A percentile compares a stretch with the other conserved stretches of the same genome.
phyloP scores from a whole-genome alignment of 2,888 invertebrate species.

The Strigamia transsilvanica region DNA sequence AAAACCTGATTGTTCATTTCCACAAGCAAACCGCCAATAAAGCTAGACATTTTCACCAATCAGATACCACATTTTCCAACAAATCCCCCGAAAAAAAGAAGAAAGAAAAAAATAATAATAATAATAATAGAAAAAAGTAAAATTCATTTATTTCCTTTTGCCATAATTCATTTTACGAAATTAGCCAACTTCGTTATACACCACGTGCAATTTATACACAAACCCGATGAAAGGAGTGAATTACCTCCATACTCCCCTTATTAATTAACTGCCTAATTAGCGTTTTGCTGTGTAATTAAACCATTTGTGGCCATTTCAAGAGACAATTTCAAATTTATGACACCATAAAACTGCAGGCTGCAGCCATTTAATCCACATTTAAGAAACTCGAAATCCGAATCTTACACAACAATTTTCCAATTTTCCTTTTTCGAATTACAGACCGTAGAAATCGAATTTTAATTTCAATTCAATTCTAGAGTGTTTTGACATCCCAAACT shows the following conservation, averaged over 20 bases:
- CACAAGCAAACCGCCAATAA: too few relatives aligned
- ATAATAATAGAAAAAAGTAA: too few relatives aligned
- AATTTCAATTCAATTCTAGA: not conserved
- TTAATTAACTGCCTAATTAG: constrained; percentile 37
- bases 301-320: not conserved
- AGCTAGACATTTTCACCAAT: too few relatives aligned
- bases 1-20: too few relatives aligned
- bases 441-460: not conserved
- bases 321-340: constrained; percentile 32
- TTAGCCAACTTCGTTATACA: constrained; percentile 26
- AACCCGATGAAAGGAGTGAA: constrained; percentile 27
- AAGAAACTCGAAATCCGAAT: not conserved
- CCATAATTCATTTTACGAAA: not conserved
- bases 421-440: not conserved
- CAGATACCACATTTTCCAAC: too few relatives aligned
- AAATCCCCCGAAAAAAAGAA: not conserved
- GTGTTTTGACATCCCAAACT: not conserved
- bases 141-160: not conserved
- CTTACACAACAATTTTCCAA: not conserved
- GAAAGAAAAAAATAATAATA: not conserved
- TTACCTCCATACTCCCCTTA: not conserved
- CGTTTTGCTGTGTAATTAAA: constrained; percentile 18
- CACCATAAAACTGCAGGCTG: not conserved
- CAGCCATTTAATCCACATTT: not conserved
- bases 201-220: not conserved